Evolutionary conservation across 64 coral and sea anemone genomes (phyloP), one percentile per base, ranked within the genome.

Genomic region (Pachyseris speciosa): DNA sequence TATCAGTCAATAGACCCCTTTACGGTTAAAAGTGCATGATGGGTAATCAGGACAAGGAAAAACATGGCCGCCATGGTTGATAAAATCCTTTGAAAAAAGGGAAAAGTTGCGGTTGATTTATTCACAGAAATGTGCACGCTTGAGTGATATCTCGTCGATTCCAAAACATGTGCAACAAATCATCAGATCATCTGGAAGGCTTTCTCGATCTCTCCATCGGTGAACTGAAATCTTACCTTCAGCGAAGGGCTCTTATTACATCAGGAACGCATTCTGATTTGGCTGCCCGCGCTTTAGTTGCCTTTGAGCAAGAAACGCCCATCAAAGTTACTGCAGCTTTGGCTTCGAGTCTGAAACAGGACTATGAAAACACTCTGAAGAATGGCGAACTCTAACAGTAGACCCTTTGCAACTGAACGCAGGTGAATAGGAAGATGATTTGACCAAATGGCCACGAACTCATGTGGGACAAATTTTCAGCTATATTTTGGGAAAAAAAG

Each of bases 241-340:
- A 45, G 43, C 43, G 11, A 45, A 45, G 43, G 43, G 43, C 43
- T 11, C 43, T 45, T 45, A 45, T 45, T 45, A 45, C 11, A 45
- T 6, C 43, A 6, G 43, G 43, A 45, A 45, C 43, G 43, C 43
- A 11, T 79, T 49, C 78, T 17, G 78, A 57, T 61, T 41, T 64
- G 44, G 30, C 50, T 25, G 53, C 78, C 39, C 78, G 51, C n/a
- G 53, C 78, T 15, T 83, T 83, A 75, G 51, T 83, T 22, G 78
- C 78, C 11, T 83, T 83, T 83, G 78, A 64, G 50, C 78, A 83
- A 83, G 48, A 83, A 29, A 33, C 17, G 11, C 50, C 78, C 24
- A 25, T 83, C 33, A 83, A 58, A 83, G 32, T 50, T 10, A 20
- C 55, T 83, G 78, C 78, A 61, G 78, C 28, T 37, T 11, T 83